These are phyloP conservation scores for Pygoscelis adeliae DNA, from an alignment of 2,113 vertebrate species.

Conservation along the genomic window DNA sequence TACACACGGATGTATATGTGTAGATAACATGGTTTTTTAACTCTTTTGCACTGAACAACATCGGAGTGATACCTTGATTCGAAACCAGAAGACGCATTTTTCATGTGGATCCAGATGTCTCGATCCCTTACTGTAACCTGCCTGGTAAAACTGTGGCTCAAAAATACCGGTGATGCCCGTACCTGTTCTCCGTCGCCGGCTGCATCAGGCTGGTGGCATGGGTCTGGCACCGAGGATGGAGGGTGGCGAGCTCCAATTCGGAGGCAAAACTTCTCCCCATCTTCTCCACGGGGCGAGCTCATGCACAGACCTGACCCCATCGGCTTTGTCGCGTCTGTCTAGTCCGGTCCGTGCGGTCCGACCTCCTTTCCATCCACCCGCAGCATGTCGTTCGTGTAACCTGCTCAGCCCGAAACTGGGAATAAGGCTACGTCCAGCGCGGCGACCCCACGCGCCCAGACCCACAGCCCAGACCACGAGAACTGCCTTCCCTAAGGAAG, in stretches of 20 bases:
- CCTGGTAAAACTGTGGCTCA: neutral
- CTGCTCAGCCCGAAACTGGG: neutral
- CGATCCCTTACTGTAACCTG: neutral
- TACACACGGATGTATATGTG: constrained; percentile 52
- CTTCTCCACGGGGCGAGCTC: fast-evolving
- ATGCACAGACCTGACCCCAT: fast-evolving
- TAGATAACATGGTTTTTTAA: constrained; percentile 65
- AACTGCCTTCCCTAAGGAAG: neutral
- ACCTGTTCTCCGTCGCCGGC: neutral
- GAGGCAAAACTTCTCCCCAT: neutral
- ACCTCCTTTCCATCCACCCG: neutral
- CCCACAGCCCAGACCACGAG: neutral
- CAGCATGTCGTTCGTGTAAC: neutral
- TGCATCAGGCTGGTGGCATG: neutral
- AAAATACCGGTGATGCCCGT: neutral
- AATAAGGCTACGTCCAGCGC: neutral
- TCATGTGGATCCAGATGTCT: neutral
- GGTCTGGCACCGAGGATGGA: neutral
- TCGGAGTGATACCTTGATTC: neutral
- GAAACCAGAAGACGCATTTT: neutral
- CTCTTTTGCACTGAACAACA: constrained; percentile 65
- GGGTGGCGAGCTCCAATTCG: neutral
- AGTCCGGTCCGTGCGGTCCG: fast-evolving
- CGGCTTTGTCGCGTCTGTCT: neutral
- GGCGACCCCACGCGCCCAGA: neutral